Base-by-base conservation (phyloP, 2,113 vertebrate species). In the Vulpes vulpes region DNA sequence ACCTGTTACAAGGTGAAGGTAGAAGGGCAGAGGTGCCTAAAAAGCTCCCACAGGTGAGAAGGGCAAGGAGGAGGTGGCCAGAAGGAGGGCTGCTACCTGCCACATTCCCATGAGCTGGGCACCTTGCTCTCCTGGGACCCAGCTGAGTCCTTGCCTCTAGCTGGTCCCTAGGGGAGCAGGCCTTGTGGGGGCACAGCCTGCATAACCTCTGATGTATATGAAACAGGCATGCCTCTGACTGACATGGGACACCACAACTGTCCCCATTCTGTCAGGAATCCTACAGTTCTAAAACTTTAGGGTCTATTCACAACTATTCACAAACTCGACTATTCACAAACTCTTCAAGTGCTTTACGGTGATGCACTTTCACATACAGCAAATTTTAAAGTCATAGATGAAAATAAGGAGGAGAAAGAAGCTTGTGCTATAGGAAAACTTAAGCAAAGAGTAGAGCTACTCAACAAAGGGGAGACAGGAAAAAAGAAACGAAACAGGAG, bases 91-190 rank as follows among this genome's bases (percentile, higher is more conserved):
- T 4, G 5, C 60, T 32, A 17, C 32, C 25, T 11, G 82, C 14
- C 17, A 79, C 11, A 35, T 4, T 55, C 2, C 80, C 64, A 35
- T 0, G 15, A 89, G 62, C 49, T 27, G 11, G n/a, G 62, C 23
- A 89, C 8, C 17, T 25, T 15, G 49, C 97, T 98, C 57, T 95
- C 94, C 92, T 97, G 96, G 89, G 74, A 4, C 38, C 30, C 19
- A 30, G 65, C 19, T 4, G 55, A 25, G 38, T 53, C 17, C 71
- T 30, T 15, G 38, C 78, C 73, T 86, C 83, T 35, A 20, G 60
- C 27, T 93, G 57, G 32, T 89, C 35, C 25, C 19, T 43, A 11
- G 81, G 38, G 81, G 59, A 78, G 25, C 49, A 92, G 91, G 43
- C 17, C 25, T 89, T 93, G 73, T 38, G 25, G 23, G 38, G 19